Evolutionary conservation across 2,113 vertebrate genomes (phyloP).

Genomic region (Sarotherodon lohbergeri): DNA sequence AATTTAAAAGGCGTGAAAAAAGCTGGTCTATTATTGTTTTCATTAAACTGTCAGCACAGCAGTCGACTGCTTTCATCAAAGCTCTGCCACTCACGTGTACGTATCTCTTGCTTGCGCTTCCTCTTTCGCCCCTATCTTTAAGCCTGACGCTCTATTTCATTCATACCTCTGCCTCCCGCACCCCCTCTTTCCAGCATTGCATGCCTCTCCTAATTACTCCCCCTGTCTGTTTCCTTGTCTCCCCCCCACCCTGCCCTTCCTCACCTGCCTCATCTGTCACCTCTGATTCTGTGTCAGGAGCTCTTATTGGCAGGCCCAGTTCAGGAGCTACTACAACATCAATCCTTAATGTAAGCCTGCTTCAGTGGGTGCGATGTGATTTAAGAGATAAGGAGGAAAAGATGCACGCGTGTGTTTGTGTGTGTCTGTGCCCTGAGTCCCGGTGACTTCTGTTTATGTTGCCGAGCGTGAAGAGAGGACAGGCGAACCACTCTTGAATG

Average conservation of each 20-base stretch:
- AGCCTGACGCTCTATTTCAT: neutral
- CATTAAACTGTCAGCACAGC: neutral
- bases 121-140: neutral
- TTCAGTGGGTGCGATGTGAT: neutral
- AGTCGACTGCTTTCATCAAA: neutral
- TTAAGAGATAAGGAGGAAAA: neutral
- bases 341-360: neutral
- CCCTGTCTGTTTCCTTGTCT: slow-evolving; percentile 15
- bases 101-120: neutral
- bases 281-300: slow-evolving; percentile 17
- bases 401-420: neutral
- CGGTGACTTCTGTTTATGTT: neutral
- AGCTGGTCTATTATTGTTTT: neutral
- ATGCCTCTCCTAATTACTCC: slow-evolving; percentile 42
- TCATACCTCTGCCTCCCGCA: neutral
- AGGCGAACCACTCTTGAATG: neutral
- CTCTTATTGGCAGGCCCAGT: neutral
- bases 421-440: neutral
- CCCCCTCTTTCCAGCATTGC: neutral
- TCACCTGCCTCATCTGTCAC: slow-evolving; percentile 40
- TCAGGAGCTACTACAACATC: neutral
- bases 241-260: neutral
- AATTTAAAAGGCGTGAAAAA: neutral
- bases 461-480: neutral
- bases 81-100: neutral